Base-by-base conservation (phyloP, 2,888 invertebrate species). In the Brachypterus glaber region DNA sequence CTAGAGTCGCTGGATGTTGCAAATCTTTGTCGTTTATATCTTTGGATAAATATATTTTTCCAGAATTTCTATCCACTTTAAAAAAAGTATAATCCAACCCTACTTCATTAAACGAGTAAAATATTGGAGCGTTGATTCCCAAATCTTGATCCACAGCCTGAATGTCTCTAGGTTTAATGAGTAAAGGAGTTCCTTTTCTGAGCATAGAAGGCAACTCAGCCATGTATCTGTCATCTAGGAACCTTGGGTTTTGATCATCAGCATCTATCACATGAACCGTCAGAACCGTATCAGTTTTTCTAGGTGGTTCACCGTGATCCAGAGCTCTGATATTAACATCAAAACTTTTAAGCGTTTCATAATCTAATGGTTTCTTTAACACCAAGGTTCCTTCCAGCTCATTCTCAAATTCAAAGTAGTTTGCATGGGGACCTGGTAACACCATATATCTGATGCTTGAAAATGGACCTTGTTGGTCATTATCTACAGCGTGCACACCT, bases 161-260 rank as follows among this genome's bases (percentile, higher is more conserved):
- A 3, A 91, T 75, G 2, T 81, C 76, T 9, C 79, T 76, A 0
- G 90, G 90, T 7, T 74, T 72, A 16, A 84, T 74, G 40, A 68
- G 68, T 27, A 92, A 62, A 24, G 74, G 64, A 0, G 76, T 72
- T 14, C 78, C 81, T 74, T 79, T 67, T 44, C 66, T 64, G 0
- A 74, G 72, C 34, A 74, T 71, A 5, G 74, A 72, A 0, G 84
- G 81, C 37, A 91, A 54, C 4, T 74, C 66, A 0, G 84, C 78
- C 27, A 75, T 74, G 36, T 64, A 65, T 44, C 83, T 76, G 29
- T 85, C 83, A 44, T 79, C 74, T 8, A 73, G 58, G 59, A 90
- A 90, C 52, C 74, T 75, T 0, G 91, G 91, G 69, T 91, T 91
- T 67, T 91, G 90, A 63, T 91, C 91, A 55, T 91, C 91, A 0